phyloP scores from a whole-genome alignment of 2,113 vertebrate species.

The Thamnophis sirtalis region DNA sequence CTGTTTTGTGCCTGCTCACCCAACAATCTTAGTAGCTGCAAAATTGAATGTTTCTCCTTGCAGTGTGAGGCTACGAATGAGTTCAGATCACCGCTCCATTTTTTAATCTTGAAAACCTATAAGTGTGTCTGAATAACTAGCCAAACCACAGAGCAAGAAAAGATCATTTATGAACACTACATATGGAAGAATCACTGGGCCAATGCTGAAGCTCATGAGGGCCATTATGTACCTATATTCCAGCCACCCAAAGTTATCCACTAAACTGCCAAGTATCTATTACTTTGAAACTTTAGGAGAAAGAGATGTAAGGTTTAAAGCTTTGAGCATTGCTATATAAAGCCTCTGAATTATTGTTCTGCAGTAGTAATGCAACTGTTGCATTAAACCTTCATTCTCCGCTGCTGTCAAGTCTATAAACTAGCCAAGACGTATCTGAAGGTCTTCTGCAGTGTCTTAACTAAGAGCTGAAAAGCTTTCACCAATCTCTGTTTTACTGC shows the following conservation, averaged over 20 bases:
- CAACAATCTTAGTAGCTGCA: too few species aligned
- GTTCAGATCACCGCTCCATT: too few species aligned
- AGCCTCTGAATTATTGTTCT: not conserved
- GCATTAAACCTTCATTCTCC: not conserved
- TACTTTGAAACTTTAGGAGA: not conserved
- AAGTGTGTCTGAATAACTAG: slow-evolving; percentile 46
- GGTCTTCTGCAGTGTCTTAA: not conserved
- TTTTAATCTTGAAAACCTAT: slow-evolving; percentile 49
- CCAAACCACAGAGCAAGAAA: slow-evolving; percentile 51
- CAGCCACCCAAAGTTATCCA: not conserved
- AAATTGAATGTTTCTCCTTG: too few species aligned
- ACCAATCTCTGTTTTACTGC: not conserved
- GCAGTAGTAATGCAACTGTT: not conserved
- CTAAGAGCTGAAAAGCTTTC: not conserved
- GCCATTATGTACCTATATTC: not conserved
- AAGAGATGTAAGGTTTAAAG: not conserved
- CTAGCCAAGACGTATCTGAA: not conserved
- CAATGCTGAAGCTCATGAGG: not conserved
- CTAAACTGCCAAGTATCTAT: not conserved
- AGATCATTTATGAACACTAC: slow-evolving; percentile 45
- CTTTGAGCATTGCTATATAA: not conserved
- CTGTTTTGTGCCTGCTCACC: too few species aligned
- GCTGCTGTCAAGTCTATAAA: not conserved
- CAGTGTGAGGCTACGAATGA: too few species aligned
- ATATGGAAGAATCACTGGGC: not conserved